Evolutionary conservation across 2,113 vertebrate genomes (phyloP).

Genomic region (Muscicapa adusta): DNA sequence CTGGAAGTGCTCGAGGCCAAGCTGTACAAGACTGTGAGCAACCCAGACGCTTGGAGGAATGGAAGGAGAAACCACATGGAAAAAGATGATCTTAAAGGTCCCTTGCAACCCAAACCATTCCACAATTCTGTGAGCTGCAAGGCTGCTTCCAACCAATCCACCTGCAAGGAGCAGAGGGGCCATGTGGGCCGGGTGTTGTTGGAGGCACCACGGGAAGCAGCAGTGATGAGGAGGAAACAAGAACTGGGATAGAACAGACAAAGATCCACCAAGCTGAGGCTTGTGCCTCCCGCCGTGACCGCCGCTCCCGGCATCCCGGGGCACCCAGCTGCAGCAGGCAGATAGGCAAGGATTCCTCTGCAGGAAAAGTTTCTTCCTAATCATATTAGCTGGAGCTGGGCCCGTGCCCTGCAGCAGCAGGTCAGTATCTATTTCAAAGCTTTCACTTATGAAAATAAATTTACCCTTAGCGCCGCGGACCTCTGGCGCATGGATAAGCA

Average conservation of each 20-base stretch:
- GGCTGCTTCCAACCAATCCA: not conserved
- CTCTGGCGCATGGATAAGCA: not conserved
- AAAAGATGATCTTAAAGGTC: rapidly evolving
- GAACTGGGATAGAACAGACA: not conserved
- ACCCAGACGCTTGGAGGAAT: rapidly evolving
- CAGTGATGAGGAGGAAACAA: not conserved
- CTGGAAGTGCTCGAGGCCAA: not conserved
- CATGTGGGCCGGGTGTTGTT: rapidly evolving
- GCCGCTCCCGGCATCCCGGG: not conserved
- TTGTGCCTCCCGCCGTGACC: not conserved
- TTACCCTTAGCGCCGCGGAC: not conserved
- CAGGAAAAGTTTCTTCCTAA: constrained; percentile 34
- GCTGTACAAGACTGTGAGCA: not conserved
- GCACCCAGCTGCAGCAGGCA: constrained; percentile 5
- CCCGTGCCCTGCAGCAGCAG: constrained; percentile 21
- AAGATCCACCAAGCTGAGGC: rapidly evolving
- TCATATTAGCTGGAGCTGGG: constrained; percentile 32
- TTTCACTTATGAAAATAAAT: constrained; percentile 25
- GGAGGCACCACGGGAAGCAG: not conserved
- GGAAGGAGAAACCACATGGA: not conserved
- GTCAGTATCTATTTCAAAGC: constrained; percentile 48
- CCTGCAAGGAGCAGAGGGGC: not conserved
- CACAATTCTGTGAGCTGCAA: rapidly evolving
- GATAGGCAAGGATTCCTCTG: not conserved
- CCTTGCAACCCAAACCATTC: not conserved